Conservation (phyloP, 2,113 vertebrate genomes). For the Halcyon senegalensis region DNA sequence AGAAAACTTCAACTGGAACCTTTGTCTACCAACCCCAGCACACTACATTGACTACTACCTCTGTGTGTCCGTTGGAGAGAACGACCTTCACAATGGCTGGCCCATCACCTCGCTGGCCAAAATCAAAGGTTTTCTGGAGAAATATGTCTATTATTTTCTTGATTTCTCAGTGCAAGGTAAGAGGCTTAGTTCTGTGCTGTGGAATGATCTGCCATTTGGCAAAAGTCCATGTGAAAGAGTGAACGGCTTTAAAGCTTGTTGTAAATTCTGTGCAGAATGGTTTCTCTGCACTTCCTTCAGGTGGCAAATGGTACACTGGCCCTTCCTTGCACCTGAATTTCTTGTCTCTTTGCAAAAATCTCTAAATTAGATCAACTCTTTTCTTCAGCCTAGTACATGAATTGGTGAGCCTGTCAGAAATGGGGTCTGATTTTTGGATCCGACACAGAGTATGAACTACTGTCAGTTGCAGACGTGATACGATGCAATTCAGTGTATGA, state of each 20-base stretch:
- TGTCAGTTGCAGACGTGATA: background rate
- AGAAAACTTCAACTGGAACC: conserved; percentile 90
- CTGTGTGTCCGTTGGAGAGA: conserved; percentile 81
- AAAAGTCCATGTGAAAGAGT: background rate
- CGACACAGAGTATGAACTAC: background rate
- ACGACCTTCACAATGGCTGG: conserved; percentile 89
- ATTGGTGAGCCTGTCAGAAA: background rate
- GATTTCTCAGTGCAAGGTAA: conserved; percentile 91
- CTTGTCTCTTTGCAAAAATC: background rate
- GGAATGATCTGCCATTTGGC: background rate
- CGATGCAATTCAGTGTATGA: background rate
- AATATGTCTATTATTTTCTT: conserved; percentile 91
- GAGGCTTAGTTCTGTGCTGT: background rate
- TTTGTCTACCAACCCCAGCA: conserved; percentile 91
- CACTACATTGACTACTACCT: conserved; percentile 98
- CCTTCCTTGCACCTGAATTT: background rate
- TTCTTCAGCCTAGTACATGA: background rate
- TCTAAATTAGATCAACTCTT: background rate
- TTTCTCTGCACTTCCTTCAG: background rate
- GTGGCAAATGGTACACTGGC: background rate
- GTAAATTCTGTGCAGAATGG: background rate
- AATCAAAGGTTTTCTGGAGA: conserved; percentile 88
- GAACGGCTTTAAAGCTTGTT: background rate
- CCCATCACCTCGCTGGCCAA: conserved; percentile 82
- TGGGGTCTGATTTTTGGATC: background rate